Percentiles rank a stretch among this genome's conserved stretches.
phyloP scores from a whole-genome alignment of 2,888 invertebrate genomes.

The Syrphus vitripennis region DNA sequence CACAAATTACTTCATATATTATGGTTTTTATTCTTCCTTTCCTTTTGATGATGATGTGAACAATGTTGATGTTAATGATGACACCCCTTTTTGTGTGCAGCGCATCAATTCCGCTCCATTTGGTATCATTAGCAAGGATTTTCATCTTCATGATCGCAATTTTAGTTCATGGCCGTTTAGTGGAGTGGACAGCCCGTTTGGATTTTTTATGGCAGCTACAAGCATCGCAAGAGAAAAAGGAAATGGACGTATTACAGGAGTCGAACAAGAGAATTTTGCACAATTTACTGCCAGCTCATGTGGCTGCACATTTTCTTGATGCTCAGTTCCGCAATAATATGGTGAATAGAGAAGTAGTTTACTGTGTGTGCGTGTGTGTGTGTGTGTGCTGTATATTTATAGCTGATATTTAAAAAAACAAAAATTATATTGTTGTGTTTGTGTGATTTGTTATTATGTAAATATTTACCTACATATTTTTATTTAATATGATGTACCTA shows the following conservation, averaged over 20 bases:
- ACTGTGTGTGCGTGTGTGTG: slow-evolving; percentile 30
- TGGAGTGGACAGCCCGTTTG: slow-evolving; percentile 94
- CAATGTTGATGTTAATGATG: slow-evolving; percentile 20
- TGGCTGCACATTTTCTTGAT: slow-evolving; percentile 95
- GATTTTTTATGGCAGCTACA: slow-evolving; percentile 92
- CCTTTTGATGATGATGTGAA: slow-evolving; percentile 24
- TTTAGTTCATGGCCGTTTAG: slow-evolving; percentile 89
- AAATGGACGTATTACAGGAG: slow-evolving; percentile 96
- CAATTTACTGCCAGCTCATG: slow-evolving; percentile 94
- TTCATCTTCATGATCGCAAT: slow-evolving; percentile 92
- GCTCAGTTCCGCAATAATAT: slow-evolving; percentile 93
- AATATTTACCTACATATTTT: background rate
- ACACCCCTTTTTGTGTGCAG: slow-evolving; percentile 77
- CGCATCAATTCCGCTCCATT: slow-evolving; percentile 89
- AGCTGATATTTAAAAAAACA: background rate
- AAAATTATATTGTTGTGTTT: slow-evolving; percentile 17
- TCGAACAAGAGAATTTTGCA: slow-evolving; percentile 94
- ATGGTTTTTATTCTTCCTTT: slow-evolving; percentile 9
- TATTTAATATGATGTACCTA: background rate
- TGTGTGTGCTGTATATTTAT: slow-evolving; percentile 37
- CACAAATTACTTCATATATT: slow-evolving; percentile 44
- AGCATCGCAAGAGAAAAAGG: slow-evolving; percentile 94
- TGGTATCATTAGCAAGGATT: slow-evolving; percentile 90
- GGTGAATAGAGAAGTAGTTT: slow-evolving; percentile 82
- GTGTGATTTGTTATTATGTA: slow-evolving; percentile 21